Percentiles rank a stretch among this genome's conserved stretches.
phyloP scores from a whole-genome alignment of 2,888 invertebrate genomes.

The Malachius bipustulatus region DNA sequence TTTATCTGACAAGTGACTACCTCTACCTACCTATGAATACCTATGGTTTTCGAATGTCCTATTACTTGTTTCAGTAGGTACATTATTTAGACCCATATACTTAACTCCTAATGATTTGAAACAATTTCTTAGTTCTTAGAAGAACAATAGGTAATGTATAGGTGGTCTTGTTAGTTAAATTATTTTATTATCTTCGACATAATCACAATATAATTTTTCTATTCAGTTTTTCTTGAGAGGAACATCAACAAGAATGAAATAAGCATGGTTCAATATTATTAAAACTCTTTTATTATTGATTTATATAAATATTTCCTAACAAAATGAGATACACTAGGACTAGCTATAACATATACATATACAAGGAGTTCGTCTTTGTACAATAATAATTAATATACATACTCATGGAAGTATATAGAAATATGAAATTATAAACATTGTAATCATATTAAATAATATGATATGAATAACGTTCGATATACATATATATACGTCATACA shows the following conservation, averaged over 20 bases:
- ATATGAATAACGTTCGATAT: constrained; percentile 27
- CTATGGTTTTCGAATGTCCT: too few species aligned
- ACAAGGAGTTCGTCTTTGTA: constrained; percentile 32
- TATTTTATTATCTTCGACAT: too few species aligned
- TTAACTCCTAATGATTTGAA: too few species aligned
- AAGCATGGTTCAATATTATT: neutral
- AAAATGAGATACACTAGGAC: constrained; percentile 31
- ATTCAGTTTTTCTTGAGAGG: too few species aligned
- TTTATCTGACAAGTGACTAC: too few species aligned
- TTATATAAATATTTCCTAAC: constrained; percentile 36
- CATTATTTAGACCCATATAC: too few species aligned
- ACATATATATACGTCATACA: constrained; percentile 13
- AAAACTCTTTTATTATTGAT: constrained; percentile 28
- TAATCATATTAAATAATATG: constrained; percentile 15
- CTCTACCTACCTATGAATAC: too few species aligned
- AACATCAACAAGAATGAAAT: neutral
- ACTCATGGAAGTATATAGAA: constrained; percentile 32
- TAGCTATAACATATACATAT: constrained; percentile 36
- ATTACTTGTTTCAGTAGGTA: too few species aligned
- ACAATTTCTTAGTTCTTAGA: too few species aligned
- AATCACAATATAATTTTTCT: too few species aligned
- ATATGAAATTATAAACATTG: constrained; percentile 13
- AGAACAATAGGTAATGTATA: too few species aligned
- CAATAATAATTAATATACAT: constrained; percentile 27
- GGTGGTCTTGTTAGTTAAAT: too few species aligned